Evolutionary conservation across 2,113 vertebrate species (phyloP), one percentile per base, ranked within the genome.

Genomic region (Malurus melanocephalus): DNA sequence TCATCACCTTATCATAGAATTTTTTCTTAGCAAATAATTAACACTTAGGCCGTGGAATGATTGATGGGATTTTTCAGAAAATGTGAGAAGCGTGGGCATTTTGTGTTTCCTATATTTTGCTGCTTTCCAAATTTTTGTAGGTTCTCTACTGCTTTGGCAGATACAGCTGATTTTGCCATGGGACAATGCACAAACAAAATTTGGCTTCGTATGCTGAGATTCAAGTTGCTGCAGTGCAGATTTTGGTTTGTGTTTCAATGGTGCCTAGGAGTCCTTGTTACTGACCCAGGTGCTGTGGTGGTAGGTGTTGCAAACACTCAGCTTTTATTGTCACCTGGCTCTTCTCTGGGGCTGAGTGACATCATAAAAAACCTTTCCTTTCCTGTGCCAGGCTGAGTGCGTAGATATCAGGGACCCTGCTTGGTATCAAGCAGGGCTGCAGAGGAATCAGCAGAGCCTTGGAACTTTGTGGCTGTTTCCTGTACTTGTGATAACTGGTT

Each of bases 211-310:
- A 2, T 53, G 49, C 30, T 1, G 2, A 71, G 24, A 24, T 23
- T 8, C 19, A 67, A 56, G 15, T 6, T 43, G 5, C n/a, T 49
- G 23, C 23, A 51, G 20, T 46, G 24, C 19, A 38, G 49, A 53
- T 61, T 55, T 42, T 35, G 17, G 11, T 26, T 23, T 32, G 27
- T 26, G 9, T 51, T 78, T 27, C 23, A 32, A 56, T 2, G 22
- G 22, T 61, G 8, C 7, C 30, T 28, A 15, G 46, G 40, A 62
- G 23, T 28, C 27, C 28, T 61, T 9, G 1, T 11, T 27, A 15
- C 10, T 0, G 0, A 33, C 20, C 45, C 11, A 20, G 13, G 4
- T 38, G 33, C 4, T 7, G 14, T 10, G 24, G 23, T 28, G 23
- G 4, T 26, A 64, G 38, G 4, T 32, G 6, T 46, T 76, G n/a